A percentile compares a stretch with the other conserved stretches of the same genome.
These are phyloP conservation scores for Gallinago stenura DNA, from an alignment of 2,797 vertebrate genomes.

Conservation along the genomic window DNA sequence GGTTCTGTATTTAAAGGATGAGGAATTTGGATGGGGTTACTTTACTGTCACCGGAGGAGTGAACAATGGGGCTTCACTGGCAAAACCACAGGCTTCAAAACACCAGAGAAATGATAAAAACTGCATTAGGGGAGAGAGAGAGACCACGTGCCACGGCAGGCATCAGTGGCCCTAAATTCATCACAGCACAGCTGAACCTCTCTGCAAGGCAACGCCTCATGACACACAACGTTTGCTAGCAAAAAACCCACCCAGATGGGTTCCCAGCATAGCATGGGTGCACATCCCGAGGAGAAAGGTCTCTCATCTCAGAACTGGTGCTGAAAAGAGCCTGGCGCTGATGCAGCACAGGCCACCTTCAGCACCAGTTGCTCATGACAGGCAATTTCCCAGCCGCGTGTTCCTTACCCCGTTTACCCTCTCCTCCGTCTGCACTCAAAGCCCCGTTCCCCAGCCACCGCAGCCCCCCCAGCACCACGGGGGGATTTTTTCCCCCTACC, in stretches of 20 bases:
- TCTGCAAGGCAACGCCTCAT: accelerated
- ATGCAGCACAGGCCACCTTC: neutral
- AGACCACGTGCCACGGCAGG: neutral
- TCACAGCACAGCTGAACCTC: accelerated
- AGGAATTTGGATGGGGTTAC: neutral
- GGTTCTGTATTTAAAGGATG: neutral
- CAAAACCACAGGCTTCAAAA: neutral
- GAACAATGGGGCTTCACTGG: neutral
- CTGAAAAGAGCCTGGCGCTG: neutral
- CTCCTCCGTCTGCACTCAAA: accelerated
- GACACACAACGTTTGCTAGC: accelerated
- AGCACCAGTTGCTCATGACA: neutral
- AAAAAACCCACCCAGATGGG: neutral
- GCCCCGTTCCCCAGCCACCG: accelerated
- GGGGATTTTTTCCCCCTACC: neutral
- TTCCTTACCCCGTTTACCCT: neutral
- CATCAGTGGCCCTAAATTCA: neutral
- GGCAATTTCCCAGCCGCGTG: neutral
- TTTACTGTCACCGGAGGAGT: neutral
- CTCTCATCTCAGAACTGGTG: neutral
- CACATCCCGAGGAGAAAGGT: neutral
- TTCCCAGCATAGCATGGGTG: accelerated
- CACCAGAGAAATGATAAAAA: neutral
- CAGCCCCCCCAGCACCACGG: neutral
- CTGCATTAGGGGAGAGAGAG: neutral